Percentiles rank a stretch among this genome's conserved stretches.
phyloP scores from a whole-genome alignment of 2,113 vertebrate species.

The Nycticryphes semicollaris region DNA sequence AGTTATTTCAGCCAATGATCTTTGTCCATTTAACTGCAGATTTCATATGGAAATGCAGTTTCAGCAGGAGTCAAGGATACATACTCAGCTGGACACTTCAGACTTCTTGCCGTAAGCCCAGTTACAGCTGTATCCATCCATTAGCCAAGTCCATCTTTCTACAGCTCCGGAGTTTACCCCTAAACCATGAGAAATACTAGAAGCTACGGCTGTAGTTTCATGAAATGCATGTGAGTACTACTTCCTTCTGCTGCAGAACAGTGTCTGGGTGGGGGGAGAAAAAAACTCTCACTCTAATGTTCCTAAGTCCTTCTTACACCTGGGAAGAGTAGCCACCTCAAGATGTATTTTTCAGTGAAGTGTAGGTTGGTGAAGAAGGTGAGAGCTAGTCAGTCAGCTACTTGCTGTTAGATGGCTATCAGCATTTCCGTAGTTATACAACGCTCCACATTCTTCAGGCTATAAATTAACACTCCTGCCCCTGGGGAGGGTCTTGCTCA shows the following conservation, averaged over 20 bases:
- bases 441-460: not conserved
- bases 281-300: not conserved
- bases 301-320: not conserved
- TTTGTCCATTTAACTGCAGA: not conserved
- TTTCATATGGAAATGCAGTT: not conserved
- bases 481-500: not conserved
- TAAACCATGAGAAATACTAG: not conserved
- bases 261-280: fast-evolving
- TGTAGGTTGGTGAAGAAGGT: not conserved
- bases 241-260: not conserved
- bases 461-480: not conserved
- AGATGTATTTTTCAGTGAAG: not conserved
- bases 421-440: not conserved
- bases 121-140: not conserved
- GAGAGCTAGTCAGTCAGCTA: not conserved
- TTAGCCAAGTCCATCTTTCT: not conserved
- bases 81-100: not conserved
- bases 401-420: not conserved
- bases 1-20: not conserved
- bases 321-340: not conserved
- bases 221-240: not conserved
- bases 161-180: not conserved
- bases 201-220: not conserved
- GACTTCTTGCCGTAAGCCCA: not conserved
- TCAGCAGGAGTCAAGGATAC: not conserved